These are phyloP conservation scores for Tarsius wallacei DNA, from an alignment of 2,797 vertebrate genomes.

Conservation along the genomic window DNA sequence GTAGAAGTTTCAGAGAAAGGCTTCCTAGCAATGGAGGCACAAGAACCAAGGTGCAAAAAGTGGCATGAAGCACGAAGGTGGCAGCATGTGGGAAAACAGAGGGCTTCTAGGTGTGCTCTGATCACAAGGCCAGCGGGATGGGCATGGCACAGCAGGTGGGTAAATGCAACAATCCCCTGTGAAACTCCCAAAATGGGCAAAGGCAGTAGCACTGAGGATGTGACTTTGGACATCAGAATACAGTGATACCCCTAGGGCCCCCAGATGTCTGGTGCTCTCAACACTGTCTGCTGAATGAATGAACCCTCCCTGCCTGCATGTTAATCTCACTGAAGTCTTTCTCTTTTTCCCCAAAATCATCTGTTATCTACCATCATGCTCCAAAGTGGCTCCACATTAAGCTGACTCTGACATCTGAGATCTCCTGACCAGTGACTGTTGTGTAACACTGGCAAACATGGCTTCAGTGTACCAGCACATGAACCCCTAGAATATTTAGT, in stretches of 20 bases:
- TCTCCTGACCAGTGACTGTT: neutral
- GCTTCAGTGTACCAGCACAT: neutral
- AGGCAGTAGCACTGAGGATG: neutral
- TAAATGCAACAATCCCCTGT: neutral
- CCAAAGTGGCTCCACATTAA: neutral
- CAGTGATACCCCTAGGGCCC: neutral
- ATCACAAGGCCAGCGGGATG: neutral
- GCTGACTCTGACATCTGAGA: neutral
- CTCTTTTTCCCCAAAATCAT: neutral
- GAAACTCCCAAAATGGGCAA: neutral
- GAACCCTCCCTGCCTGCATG: neutral
- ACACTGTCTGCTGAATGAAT: neutral
- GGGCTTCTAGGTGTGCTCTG: neutral
- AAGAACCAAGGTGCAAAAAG: neutral
- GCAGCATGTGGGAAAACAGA: neutral
- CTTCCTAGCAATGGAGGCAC: constrained; percentile 12
- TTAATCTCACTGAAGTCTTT: neutral
- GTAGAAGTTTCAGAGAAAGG: neutral
- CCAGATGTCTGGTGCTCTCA: neutral
- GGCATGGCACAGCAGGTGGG: neutral
- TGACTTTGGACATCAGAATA: neutral
- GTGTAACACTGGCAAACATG: neutral
- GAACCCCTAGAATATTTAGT: constrained; percentile 14
- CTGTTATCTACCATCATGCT: neutral
- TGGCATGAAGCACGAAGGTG: neutral